Base-by-base conservation (phyloP, 2,797 vertebrate genomes). In the Chrysocyon brachyurus region DNA sequence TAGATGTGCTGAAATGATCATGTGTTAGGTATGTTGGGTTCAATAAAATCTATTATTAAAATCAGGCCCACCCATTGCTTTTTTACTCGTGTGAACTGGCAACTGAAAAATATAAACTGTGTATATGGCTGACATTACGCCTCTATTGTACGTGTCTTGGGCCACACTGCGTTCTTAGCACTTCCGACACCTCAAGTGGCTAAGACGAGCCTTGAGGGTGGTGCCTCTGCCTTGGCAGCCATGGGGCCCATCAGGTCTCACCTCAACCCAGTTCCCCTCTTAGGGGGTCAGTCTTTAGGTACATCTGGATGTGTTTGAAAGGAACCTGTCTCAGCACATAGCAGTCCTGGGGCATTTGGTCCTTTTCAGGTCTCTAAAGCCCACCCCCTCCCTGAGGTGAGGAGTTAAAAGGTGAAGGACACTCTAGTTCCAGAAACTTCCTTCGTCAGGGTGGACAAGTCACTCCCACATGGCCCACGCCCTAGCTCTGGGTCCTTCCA, bases 31-130 rank as follows among this genome's bases (percentile, higher is more conserved):
- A 63, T n/a, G 77, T 66, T 24, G n/a, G 26, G 40, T 93, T 96
- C 78, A 79, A 77, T 46, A 84, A 78, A 90, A 93, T 64, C 78
- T 56, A 59, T 73, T 77, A 54, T 63, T 79, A 89, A 91, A 92
- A 87, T 70, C 31, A 64, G 91, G 24, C 49, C 75, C 49, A 52
- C n/a, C n/a, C 57, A 2, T 88, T 90, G 88, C 17, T 82, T 90
- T 90, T 93, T 87, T 54, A 78, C n/a, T 87, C 89, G 79, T 46
- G 15, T 79, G 52, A 90, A 88, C 52, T 83, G 22, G 24, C 31
- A 15, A 24, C 56, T 49, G 54, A 21, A 83, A 78, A 85, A 56
- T 49, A 22, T 77, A n/a, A 88, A 17, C 10, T 79, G 28, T 22
- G 6, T 46, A 17, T 63, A 61, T 33, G 61, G 26, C 54, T 73